A percentile compares a stretch with the other conserved stretches of the same genome.
Evolutionary conservation across 2,797 vertebrate species (phyloP).

Genomic region (Rhyacichthys aspro): DNA sequence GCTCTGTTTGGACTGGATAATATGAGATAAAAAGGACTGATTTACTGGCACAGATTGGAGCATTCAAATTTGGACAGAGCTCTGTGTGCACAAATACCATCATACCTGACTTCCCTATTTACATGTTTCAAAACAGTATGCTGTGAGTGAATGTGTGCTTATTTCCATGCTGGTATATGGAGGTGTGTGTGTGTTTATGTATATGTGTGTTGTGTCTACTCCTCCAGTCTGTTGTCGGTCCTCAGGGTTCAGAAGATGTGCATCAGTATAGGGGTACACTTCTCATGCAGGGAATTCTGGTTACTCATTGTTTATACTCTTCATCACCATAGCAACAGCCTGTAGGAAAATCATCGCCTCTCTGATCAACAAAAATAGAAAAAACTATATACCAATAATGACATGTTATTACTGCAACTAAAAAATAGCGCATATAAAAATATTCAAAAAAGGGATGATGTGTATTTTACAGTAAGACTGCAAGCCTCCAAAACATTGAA

Average conservation of each 20-base stretch:
- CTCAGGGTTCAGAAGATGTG: slow-evolving; percentile 47
- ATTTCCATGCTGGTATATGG: slow-evolving; percentile 18
- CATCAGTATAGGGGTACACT: slow-evolving; percentile 58
- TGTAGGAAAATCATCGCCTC: background rate
- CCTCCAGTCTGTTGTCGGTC: slow-evolving; percentile 45
- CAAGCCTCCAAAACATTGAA: background rate
- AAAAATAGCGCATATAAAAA: too few species aligned
- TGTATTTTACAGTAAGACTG: too few species aligned
- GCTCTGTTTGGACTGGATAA: slow-evolving; percentile 24
- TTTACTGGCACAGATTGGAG: slow-evolving; percentile 17
- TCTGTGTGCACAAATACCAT: slow-evolving; percentile 21
- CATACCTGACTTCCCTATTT: slow-evolving; percentile 25
- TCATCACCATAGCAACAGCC: slow-evolving; percentile 11
- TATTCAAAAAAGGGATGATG: too few species aligned
- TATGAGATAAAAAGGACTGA: slow-evolving; percentile 48
- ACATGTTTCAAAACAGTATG: slow-evolving; percentile 29
- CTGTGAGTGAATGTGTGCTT: slow-evolving; percentile 13
- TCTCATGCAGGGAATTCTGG: slow-evolving; percentile 23
- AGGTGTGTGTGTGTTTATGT: slow-evolving; percentile 18
- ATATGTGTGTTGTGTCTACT: slow-evolving; percentile 70
- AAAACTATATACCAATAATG: too few species aligned
- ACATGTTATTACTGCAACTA: too few species aligned
- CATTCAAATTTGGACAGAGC: slow-evolving; percentile 19
- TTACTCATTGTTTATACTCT: slow-evolving; percentile 4
- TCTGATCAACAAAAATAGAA: background rate